Conservation (phyloP, 2,888 invertebrate species). For the Sinelater perroti region DNA sequence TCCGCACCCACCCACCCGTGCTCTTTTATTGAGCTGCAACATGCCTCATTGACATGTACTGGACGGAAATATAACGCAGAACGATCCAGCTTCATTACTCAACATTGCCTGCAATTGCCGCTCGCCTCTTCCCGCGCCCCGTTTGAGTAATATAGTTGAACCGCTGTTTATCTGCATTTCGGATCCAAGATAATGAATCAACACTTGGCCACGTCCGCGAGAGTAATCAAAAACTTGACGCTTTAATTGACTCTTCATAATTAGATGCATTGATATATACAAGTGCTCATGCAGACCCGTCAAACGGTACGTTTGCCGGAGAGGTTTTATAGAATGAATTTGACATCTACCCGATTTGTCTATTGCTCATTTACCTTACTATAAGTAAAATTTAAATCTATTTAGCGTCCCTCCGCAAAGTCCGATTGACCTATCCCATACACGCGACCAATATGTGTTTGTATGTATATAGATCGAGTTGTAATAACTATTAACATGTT, state of each 20-base stretch:
- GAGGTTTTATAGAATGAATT: too few species aligned
- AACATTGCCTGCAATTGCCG: slow-evolving; percentile 10
- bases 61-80: slow-evolving; percentile 63
- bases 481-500: too few species aligned
- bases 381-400: too few species aligned
- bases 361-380: too few species aligned
- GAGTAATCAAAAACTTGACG: slow-evolving; percentile 32
- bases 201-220: slow-evolving; percentile 20
- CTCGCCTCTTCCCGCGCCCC: not conserved
- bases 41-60: slow-evolving; percentile 58
- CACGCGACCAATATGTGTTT: too few species aligned
- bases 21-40: slow-evolving; percentile 59
- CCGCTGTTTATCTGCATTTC: slow-evolving; percentile 48
- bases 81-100: slow-evolving; percentile 45
- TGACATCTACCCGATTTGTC: too few species aligned
- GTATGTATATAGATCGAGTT: too few species aligned
- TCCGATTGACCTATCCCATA: too few species aligned
- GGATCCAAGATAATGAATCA: slow-evolving; percentile 44
- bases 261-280: slow-evolving; percentile 32
- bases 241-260: slow-evolving; percentile 41
- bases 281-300: too few species aligned
- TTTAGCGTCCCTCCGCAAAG: too few species aligned
- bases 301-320: too few species aligned
- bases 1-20: slow-evolving; percentile 61
- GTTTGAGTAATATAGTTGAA: slow-evolving; percentile 37